A percentile compares a stretch with the other conserved stretches of the same genome.
Evolutionary conservation across 2,113 vertebrate species (phyloP).

Genomic region (Bombycilla garrulus): DNA sequence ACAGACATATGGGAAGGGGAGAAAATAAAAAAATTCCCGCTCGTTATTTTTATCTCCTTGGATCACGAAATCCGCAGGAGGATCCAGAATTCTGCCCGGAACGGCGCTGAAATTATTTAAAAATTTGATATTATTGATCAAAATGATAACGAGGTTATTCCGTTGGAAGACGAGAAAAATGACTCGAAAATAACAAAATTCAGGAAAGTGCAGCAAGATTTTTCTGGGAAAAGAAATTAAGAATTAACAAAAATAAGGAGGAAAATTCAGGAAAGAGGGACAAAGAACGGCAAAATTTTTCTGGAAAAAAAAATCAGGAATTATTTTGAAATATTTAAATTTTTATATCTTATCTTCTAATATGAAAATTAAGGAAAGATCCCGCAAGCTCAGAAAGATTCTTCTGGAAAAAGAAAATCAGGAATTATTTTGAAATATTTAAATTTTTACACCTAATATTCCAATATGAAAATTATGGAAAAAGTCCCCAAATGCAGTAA

Average conservation of each 20-base stretch:
- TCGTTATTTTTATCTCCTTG: conserved; percentile 46
- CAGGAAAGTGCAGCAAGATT: neutral
- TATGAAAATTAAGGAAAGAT: no score
- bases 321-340: neutral
- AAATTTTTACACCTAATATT: no score
- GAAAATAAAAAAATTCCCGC: neutral
- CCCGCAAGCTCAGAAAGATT: no score
- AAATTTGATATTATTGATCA: neutral
- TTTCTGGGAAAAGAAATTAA: neutral
- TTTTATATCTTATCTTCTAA: no score
- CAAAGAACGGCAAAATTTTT: no score
- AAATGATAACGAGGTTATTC: neutral
- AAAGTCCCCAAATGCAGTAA: no score
- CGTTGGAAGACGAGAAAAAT: neutral
- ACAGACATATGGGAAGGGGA: neutral
- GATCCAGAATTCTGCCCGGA: neutral
- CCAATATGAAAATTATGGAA: no score
- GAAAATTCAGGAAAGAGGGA: neutral
- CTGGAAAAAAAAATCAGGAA: neutral
- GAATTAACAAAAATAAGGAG: no score
- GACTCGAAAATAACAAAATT: rapidly evolving
- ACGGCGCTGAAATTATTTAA: neutral
- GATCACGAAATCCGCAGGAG: neutral
- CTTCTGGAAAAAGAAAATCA: no score
- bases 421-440: neutral